Base-by-base conservation (phyloP, 2,797 vertebrate species). In the Oryzias dopingdopingensis region DNA sequence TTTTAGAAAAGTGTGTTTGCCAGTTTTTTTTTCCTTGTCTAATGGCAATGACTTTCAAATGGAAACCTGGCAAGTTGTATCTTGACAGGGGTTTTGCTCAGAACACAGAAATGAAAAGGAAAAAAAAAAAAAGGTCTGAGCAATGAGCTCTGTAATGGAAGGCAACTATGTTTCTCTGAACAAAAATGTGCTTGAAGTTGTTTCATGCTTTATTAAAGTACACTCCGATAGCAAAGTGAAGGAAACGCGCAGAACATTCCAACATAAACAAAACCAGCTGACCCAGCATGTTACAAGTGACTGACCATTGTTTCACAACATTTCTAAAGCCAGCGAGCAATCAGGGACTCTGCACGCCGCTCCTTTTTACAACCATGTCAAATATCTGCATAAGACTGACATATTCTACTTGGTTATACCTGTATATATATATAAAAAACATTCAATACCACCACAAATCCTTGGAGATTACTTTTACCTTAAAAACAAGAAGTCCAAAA, bases 51-150 rank as follows among this genome's bases (percentile, higher is more conserved):
- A 74, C 78, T 85, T 88, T 76, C 54, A 69, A 84, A 82, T 84
- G 82, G 84, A 92, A 90, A 89, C 64, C 76, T 88, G 89, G 86
- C 90, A 90, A 87, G 90, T 81, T 68, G 72, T 42, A 87, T 86
- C 90, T 88, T 89, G 90, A 89, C 70, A 57, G 60, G 67, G 72
- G 78, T 70, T 49, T 54, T 70, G 67, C 76, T 72, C 77, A 65
- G 66, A 70, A 74, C 74, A 65, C 72, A 43, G 54, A 59, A 42
- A 53, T 65, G 57, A 14, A 66, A 78, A 23, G 24, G 24, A 26
- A 26, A 18, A 51, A 67, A 52, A 59, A 69, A 60, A 76, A 73
- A 73, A 67, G 70, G 66, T 65, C 70, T 59, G 52, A 72, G 65
- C 59, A 20, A 0, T 43, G 43, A 60, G 45, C 2, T 2, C 65